Evolutionary conservation across 2,888 invertebrate species (phyloP).

Genomic region (Ctena decussata): DNA sequence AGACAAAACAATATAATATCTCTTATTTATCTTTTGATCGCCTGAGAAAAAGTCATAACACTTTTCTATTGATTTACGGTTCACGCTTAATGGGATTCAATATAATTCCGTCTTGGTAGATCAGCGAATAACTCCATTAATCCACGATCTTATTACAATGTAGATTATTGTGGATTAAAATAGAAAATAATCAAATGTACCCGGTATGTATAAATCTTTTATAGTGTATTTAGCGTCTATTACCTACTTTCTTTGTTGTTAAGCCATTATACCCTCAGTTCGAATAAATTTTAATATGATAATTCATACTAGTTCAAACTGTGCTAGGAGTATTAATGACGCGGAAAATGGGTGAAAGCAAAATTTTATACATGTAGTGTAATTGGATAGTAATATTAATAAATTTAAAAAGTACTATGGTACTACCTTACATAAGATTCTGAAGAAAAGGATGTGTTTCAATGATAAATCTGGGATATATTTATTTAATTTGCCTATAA

Average conservation of each 20-base stretch:
- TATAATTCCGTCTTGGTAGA: background rate
- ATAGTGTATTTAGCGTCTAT: background rate
- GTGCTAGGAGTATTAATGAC: no score
- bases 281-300: no score
- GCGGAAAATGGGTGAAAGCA: no score
- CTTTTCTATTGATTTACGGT: background rate
- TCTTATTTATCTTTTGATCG: background rate
- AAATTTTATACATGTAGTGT: no score
- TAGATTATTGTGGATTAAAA: conserved; percentile 12
- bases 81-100: conserved; percentile 1
- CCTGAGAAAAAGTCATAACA: background rate
- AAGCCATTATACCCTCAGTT: no score
- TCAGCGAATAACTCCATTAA: background rate
- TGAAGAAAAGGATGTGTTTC: no score
- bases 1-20: background rate
- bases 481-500: no score
- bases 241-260: background rate
- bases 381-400: no score
- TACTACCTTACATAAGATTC: no score
- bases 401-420: no score
- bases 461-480: no score
- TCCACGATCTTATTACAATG: conserved; percentile 7
- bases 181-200: conserved; percentile 10
- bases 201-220: conserved; percentile 8
- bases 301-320: no score